Conservation (phyloP, 2,888 invertebrate genomes). For the Lomographa bimaculata region DNA sequence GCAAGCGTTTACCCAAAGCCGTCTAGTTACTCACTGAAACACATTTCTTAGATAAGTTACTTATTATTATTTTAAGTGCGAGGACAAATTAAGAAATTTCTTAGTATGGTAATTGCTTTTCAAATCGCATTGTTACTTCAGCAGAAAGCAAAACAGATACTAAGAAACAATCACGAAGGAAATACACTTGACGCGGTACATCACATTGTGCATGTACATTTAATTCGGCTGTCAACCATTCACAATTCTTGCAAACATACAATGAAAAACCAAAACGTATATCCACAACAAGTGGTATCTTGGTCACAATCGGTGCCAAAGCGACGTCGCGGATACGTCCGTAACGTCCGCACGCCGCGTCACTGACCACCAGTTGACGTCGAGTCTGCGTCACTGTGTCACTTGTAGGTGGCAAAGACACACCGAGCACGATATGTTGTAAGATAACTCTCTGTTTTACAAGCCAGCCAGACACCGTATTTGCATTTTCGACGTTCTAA, state of each 20-base stretch:
- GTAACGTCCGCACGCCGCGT: conserved; percentile 40
- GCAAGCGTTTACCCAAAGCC: no score
- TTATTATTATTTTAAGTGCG: no score
- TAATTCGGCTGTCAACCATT: conserved; percentile 53
- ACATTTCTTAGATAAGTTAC: no score
- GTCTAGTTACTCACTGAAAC: no score
- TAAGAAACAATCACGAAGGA: conserved; percentile 23
- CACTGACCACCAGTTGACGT: conserved; percentile 38
- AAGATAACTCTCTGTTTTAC: conserved; percentile 63
- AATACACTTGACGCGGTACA: conserved; percentile 16
- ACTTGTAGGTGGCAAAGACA: conserved; percentile 43
- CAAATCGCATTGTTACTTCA: no score
- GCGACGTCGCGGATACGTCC: conserved; percentile 38
- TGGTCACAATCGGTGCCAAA: conserved; percentile 65
- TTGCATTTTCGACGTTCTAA: conserved; percentile 63
- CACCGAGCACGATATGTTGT: conserved; percentile 47
- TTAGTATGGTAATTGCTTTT: no score
- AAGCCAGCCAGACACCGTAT: conserved; percentile 57
- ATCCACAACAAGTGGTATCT: conserved; percentile 63
- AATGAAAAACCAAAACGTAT: conserved; percentile 31
- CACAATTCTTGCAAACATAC: conserved; percentile 10
- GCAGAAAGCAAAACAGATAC: no score
- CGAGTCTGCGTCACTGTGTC: conserved; percentile 25
- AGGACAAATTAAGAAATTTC: no score
- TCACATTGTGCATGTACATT: conserved; percentile 32